Evolutionary conservation across 2,888 invertebrate genomes (phyloP).

Genomic region (Drosophila koepferae): DNA sequence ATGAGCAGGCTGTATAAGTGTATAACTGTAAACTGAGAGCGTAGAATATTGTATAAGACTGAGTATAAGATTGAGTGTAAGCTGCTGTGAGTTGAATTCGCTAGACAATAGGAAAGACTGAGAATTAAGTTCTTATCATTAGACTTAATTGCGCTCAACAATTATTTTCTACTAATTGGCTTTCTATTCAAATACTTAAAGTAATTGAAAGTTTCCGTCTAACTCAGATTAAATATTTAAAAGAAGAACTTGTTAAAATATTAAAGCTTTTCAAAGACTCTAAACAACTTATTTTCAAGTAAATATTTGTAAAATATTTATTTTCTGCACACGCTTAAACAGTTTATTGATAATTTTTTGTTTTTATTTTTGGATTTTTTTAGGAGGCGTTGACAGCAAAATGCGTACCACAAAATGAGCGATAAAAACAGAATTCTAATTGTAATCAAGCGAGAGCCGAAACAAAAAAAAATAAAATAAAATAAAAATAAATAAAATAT

Average conservation of each 20-base stretch:
- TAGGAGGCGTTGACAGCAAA: slow-evolving; percentile 47
- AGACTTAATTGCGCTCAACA: background rate
- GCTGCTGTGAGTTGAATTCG: background rate
- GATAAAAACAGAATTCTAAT: slow-evolving; percentile 19
- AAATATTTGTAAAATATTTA: background rate
- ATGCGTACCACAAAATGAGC: slow-evolving; percentile 13
- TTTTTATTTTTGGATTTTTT: slow-evolving; percentile 11
- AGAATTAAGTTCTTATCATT: background rate
- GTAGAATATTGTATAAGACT: background rate
- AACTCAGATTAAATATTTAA: background rate
- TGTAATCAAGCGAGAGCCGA: slow-evolving; percentile 1
- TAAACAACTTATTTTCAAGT: background rate
- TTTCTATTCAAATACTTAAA: background rate
- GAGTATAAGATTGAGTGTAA: background rate
- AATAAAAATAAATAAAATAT: background rate
- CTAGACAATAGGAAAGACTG: background rate
- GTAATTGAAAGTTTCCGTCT: background rate
- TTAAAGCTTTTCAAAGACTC: background rate
- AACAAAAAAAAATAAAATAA: background rate
- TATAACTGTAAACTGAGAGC: background rate
- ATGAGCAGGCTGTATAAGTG: no score
- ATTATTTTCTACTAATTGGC: background rate
- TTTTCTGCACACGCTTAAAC: background rate
- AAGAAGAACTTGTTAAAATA: background rate
- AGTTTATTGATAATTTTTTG: slow-evolving; percentile 16